Evolutionary conservation across 2,113 vertebrate genomes (phyloP).

Genomic region (Myxocyprinus asiaticus): DNA sequence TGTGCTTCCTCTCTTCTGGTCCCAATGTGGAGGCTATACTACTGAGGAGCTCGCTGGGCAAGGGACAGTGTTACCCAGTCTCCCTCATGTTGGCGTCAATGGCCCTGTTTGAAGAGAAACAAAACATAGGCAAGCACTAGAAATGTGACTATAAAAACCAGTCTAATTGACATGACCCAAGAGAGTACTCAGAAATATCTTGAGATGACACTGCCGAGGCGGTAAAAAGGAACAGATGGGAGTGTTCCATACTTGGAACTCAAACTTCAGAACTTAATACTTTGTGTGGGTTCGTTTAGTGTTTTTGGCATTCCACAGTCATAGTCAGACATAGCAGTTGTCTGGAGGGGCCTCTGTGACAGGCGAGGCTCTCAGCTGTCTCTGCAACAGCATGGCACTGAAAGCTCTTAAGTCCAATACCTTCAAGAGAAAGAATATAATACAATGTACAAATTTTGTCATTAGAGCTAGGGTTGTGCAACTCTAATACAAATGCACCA

Average conservation of each 20-base stretch:
- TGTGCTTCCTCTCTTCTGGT: too few species aligned
- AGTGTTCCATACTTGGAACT: not conserved
- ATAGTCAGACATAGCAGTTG: slow-evolving; percentile 4
- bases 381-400: not conserved
- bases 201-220: not conserved
- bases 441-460: too few species aligned
- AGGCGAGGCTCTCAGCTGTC: slow-evolving; percentile 2
- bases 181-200: not conserved
- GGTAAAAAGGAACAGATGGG: not conserved
- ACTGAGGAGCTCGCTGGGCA: too few species aligned
- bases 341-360: slow-evolving; percentile 6
- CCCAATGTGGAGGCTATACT: too few species aligned
- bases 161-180: not conserved
- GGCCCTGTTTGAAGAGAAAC: too few species aligned
- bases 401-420: not conserved
- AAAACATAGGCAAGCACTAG: not conserved
- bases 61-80: too few species aligned
- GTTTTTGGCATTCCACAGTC: slow-evolving; percentile 3
- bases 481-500: too few species aligned
- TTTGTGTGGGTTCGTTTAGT: slow-evolving; percentile 14
- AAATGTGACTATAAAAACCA: not conserved
- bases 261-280: not conserved
- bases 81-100: too few species aligned
- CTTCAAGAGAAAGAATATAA: not conserved
- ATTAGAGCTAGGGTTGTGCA: too few species aligned